Percentiles rank a stretch among this genome's conserved stretches.
phyloP scores from a whole-genome alignment of 2,888 invertebrate species.

The Blera fallax region DNA sequence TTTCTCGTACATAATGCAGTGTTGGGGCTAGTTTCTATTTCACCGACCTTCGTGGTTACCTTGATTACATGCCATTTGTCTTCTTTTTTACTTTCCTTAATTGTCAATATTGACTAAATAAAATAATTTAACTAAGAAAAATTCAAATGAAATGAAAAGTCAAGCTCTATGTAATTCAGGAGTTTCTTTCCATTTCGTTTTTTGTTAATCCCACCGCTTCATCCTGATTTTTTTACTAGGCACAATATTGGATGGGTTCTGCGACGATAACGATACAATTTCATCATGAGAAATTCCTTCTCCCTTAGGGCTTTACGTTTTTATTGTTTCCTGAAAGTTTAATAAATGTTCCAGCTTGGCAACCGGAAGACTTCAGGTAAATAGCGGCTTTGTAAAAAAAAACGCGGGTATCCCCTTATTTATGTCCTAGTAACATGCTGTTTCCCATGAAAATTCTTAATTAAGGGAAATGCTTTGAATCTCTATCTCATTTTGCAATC shows the following conservation, averaged over 20 bases:
- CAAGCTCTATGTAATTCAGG: not conserved
- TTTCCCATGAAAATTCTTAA: conserved; percentile 63
- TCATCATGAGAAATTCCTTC: conserved; percentile 23
- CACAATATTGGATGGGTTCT: conserved; percentile 27
- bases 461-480: conserved; percentile 61
- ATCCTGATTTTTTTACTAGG: conserved; percentile 34
- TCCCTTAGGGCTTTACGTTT: conserved; percentile 15
- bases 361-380: conserved; percentile 56
- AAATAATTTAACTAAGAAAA: conserved; percentile 1
- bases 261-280: conserved; percentile 44
- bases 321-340: conserved; percentile 59
- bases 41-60: not conserved
- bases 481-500: conserved; percentile 7
- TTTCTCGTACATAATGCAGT: not conserved
- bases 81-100: not conserved
- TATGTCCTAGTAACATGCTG: conserved; percentile 58
- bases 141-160: not conserved
- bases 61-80: not conserved
- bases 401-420: conserved; percentile 32
- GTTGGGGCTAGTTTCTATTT: not conserved
- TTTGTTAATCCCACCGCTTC: conserved; percentile 16
- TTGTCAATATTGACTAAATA: conserved; percentile 21
- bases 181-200: not conserved
- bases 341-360: conserved; percentile 55
- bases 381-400: conserved; percentile 34